Percentiles rank a stretch among this genome's conserved stretches.
These are phyloP conservation scores for Bufotes viridis DNA, from an alignment of 2,797 vertebrate species.

Conservation along the genomic window DNA sequence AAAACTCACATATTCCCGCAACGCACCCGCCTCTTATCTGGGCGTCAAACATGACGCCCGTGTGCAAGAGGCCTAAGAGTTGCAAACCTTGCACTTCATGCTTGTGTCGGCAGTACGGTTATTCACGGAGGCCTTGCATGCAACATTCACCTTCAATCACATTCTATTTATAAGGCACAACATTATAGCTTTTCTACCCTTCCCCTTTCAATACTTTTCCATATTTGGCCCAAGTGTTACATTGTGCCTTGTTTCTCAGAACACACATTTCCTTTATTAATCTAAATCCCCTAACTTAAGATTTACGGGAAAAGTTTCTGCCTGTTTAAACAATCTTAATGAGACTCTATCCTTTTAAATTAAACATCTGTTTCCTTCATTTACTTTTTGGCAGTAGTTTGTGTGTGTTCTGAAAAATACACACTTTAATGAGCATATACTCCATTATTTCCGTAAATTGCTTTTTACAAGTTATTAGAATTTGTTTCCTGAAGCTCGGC, in stretches of 20 bases:
- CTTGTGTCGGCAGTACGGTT: not conserved
- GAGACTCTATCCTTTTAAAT: constrained; percentile 70
- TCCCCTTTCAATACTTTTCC: not conserved
- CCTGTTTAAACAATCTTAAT: constrained; percentile 71
- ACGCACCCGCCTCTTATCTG: no score
- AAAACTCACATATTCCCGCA: no score
- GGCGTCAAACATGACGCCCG: no score
- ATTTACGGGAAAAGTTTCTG: constrained; percentile 62
- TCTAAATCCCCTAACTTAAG: constrained; percentile 61
- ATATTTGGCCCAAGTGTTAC: not conserved
- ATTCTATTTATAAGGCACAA: not conserved
- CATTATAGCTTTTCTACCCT: not conserved
- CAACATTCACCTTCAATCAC: not conserved
- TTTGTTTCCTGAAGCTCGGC: constrained; percentile 70
- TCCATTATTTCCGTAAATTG: constrained; percentile 75
- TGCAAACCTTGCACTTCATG: not conserved
- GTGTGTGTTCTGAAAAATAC: constrained; percentile 68
- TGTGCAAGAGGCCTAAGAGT: no score
- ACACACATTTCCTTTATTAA: constrained; percentile 62
- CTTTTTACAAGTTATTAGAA: constrained; percentile 75
- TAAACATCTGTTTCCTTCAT: constrained; percentile 73
- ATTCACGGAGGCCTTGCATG: not conserved
- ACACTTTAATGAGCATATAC: constrained; percentile 72
- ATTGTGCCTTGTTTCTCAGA: constrained; percentile 35
- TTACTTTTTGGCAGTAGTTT: constrained; percentile 71